Evolutionary conservation across 1,140 invertebrate genomes (phyloP), one percentile per base, ranked within the genome.

Genomic region (Platyscapa corneri): DNA sequence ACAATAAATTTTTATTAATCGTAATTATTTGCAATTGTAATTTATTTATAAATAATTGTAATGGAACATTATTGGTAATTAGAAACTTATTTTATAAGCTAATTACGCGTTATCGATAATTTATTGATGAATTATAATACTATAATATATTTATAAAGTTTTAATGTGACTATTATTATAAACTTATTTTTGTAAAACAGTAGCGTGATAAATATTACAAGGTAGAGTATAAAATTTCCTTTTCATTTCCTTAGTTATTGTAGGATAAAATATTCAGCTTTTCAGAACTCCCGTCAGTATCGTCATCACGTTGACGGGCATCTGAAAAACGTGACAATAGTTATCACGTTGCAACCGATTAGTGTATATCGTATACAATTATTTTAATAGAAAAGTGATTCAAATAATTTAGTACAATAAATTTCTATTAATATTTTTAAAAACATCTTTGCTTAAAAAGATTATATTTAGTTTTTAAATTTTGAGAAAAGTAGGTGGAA

Each of bases 291-390:
- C 20, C 46, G n/a, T 18, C 49, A 34, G 65, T 70, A 70, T 70
- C 34, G 34, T 70, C 20, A 77, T 46, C 75, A 42, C 56, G 77
- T 64, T 23, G 56, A 14, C 27, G 6, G 42, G 32, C 34, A 18
- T 42, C 3, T 67, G 64, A 81, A 34, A 70, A 81, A 81, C 64
- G 79, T 46, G 79, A 81, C n/a, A n/a, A 49, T 70, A 46, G n/a
- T 60, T 46, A 70, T 67, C 27, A 81, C 79, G 79, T 81, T 81
- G 79, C 37, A 42, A 67, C 30, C 42, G n/a, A 67, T 81, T 46
- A 70, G 67, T 70, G 64, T 64, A 64, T 65, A 39, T 64, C 23
- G 42, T 14, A 53, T 34, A 30, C 23, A 34, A 67, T 67, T 34
- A 60, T 60, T 23, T 27, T 60, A 14, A 60, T 60, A 60, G 56